These are phyloP conservation scores for Danio choprae DNA, from an alignment of 2,797 vertebrate genomes.

Conservation along the genomic window DNA sequence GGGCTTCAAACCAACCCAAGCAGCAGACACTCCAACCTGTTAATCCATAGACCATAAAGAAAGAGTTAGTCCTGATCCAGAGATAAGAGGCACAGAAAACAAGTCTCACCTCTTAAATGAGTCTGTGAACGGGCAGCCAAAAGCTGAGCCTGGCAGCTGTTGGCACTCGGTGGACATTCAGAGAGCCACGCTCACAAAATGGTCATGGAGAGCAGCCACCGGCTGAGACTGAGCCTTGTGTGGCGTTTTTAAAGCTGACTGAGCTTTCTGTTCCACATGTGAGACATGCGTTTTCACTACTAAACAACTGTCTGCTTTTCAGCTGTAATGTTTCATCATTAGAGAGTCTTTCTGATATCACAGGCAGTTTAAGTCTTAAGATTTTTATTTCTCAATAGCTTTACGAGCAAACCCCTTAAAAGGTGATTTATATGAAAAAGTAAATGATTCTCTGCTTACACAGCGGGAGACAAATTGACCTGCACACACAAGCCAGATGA, in stretches of 20 bases:
- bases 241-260: slow-evolving; percentile 45
- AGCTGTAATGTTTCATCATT: slow-evolving; percentile 1
- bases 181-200: slow-evolving; percentile 55
- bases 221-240: slow-evolving; percentile 1
- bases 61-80: background rate
- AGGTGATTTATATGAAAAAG: background rate
- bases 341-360: background rate
- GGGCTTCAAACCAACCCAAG: slow-evolving; percentile 5
- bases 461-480: background rate
- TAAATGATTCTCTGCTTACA: background rate
- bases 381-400: background rate
- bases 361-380: background rate
- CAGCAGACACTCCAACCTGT: background rate
- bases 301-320: slow-evolving; percentile 18
- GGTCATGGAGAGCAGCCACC: slow-evolving; percentile 53
- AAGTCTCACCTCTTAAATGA: slow-evolving; percentile 37
- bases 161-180: slow-evolving; percentile 61
- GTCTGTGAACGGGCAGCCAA: slow-evolving; percentile 35
- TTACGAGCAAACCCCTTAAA: background rate
- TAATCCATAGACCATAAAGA: slow-evolving; percentile 3
- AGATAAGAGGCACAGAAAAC: slow-evolving; percentile 28
- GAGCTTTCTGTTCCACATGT: slow-evolving; percentile 31
- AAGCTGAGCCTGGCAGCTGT: slow-evolving; percentile 56
- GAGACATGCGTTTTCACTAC: slow-evolving; percentile 21
- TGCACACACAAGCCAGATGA: background rate